Base-by-base conservation (phyloP, 1,140 invertebrate species). In the Aphis craccivora region DNA sequence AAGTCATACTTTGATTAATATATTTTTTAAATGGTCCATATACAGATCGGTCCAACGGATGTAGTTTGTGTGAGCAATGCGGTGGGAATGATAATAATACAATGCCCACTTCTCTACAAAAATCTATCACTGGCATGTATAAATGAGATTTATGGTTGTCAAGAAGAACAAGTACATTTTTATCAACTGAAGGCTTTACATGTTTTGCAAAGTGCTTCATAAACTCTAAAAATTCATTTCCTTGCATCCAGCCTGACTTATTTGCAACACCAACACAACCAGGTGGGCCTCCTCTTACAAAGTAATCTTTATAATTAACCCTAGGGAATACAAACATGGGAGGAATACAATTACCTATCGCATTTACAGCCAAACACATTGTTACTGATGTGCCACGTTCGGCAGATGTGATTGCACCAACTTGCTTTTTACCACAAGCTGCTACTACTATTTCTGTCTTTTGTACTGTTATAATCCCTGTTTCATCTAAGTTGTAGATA, bases 241-340 rank as follows among this genome's bases (percentile, higher is more conserved):
- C 94, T 22, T 94, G 95, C 95, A 96, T 96, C 95, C 96, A 96
- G 4, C 96, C 96, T 94, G 94, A 95, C 90, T 67, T 94, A 94
- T 95, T 95, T 7, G 95, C 95, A 40, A 94, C 94, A 67, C 95
- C 96, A 48, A 95, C 93, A 90, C 95, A 95, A 93, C 96, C 95
- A n/a, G 94, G 45, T n/a, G 95, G 95, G 7, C 94, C 95, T 94
- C 94, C 94, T 83, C 90, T 88, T 3, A 95, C 93, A 93, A 95
- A 95, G 25, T 94, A 93, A 6, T 93, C 90, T 51, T 94, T 94
- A 81, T 94, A 95, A 22, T 95, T 94, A 48, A 94, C 94, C n/a
- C 95, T 84, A 11, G 95, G 95, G 91, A 95, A 95, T 48, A 95
- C 76, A 94, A 95, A 95, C 20, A 95, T 81, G 30, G 95, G 95